Conservation (phyloP, 1,140 invertebrate species). For the Drosophila bocki region DNA sequence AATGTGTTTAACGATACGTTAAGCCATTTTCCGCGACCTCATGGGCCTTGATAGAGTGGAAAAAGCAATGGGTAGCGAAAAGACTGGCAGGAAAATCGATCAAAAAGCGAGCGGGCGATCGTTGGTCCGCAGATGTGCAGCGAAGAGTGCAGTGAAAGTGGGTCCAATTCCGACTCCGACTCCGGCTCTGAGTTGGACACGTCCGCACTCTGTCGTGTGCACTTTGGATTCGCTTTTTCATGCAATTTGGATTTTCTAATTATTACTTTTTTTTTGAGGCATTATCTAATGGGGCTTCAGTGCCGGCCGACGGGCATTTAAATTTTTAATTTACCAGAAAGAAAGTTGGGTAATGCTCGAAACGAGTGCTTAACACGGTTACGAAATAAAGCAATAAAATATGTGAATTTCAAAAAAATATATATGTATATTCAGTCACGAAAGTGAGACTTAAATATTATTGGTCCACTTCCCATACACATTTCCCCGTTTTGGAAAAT, state of each 20-base stretch:
- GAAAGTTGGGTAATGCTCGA: constrained; percentile 41
- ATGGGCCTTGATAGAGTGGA: constrained; percentile 16
- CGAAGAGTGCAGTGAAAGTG: constrained; percentile 75
- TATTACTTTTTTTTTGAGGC: constrained; percentile 49
- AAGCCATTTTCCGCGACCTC: constrained; percentile 37
- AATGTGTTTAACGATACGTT: constrained; percentile 7
- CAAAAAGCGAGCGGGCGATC: constrained; percentile 43
- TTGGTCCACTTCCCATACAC: constrained; percentile 23
- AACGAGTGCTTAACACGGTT: constrained; percentile 59
- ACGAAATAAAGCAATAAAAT: constrained; percentile 41
- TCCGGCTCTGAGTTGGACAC: constrained; percentile 19
- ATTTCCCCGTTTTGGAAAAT: neutral
- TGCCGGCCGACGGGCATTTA: constrained; percentile 50
- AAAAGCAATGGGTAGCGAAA: constrained; percentile 12
- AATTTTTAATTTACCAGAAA: constrained; percentile 59
- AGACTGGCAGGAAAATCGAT: constrained; percentile 49
- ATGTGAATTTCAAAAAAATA: constrained; percentile 9
- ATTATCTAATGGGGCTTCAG: constrained; percentile 62
- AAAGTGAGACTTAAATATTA: neutral
- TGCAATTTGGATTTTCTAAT: constrained; percentile 65
- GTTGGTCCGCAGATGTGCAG: constrained; percentile 67
- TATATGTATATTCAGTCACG: constrained; percentile 20
- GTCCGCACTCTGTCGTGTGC: constrained; percentile 49
- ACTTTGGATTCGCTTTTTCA: constrained; percentile 57
- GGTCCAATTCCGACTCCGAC: constrained; percentile 35